These are phyloP conservation scores for Orthonevra nobilis DNA, from an alignment of 2,888 invertebrate genomes.

Conservation along the genomic window DNA sequence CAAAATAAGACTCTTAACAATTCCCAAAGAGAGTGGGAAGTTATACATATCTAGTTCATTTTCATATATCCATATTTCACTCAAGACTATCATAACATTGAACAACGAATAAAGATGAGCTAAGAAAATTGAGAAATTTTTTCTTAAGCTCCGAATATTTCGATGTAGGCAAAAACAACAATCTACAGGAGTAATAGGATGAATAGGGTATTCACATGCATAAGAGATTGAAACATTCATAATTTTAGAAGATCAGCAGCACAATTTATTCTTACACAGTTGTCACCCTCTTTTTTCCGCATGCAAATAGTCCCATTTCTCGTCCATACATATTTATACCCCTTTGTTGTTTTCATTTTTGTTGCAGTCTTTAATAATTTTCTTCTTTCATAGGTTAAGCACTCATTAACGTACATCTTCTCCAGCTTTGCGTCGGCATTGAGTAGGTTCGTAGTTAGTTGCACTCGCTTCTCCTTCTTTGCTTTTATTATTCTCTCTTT, in stretches of 20 bases:
- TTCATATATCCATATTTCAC: no score
- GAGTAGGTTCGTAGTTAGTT: conserved; percentile 3
- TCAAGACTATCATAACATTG: conserved; percentile 5
- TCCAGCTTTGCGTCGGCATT: conserved; percentile 10
- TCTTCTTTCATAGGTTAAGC: conserved; percentile 1
- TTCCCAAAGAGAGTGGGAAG: not conserved
- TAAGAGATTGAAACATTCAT: conserved; percentile 19
- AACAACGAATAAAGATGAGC: conserved; percentile 10
- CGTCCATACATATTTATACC: conserved; percentile 2
- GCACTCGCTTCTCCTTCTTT: not conserved
- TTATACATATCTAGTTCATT: conserved; percentile 2
- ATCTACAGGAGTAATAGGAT: conserved; percentile 1
- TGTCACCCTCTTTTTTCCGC: conserved; percentile 15
- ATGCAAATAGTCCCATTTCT: conserved; percentile 4
- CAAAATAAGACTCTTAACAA: conserved; percentile 6
- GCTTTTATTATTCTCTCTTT: conserved; percentile 1
- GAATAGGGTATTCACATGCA: no score
- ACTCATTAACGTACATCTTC: conserved; percentile 11
- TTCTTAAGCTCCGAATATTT: not conserved
- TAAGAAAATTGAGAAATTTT: not conserved
- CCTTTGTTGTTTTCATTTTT: not conserved
- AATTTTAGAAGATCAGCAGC: conserved; percentile 23
- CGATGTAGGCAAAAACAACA: not conserved
- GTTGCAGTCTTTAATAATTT: not conserved
- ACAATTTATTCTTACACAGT: conserved; percentile 11